These are phyloP conservation scores for Peromyscus eremicus DNA, from an alignment of 2,797 vertebrate genomes.

Conservation along the genomic window DNA sequence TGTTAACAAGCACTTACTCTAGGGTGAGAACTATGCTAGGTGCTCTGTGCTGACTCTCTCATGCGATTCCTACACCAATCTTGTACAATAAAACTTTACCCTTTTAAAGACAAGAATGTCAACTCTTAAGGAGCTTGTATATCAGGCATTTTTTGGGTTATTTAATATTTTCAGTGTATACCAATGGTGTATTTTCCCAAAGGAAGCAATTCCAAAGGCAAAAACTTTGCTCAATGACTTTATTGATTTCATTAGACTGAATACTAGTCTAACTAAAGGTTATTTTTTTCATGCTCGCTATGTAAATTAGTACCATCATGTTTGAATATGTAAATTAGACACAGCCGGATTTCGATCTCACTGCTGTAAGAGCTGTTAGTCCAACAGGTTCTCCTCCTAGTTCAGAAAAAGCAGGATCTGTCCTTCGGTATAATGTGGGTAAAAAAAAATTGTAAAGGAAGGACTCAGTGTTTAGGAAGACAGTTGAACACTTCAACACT, in stretches of 20 bases:
- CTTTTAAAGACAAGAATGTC: neutral
- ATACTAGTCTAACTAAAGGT: slow-evolving; percentile 1
- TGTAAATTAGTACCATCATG: neutral
- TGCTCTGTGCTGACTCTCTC: neutral
- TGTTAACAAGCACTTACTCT: neutral
- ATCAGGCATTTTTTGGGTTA: neutral
- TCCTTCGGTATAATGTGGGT: neutral
- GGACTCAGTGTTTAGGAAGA: neutral
- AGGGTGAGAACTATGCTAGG: neutral
- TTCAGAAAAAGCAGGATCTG: neutral
- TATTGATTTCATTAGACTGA: slow-evolving; percentile 28
- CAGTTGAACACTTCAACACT: neutral
- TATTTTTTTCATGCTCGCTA: slow-evolving; percentile 3
- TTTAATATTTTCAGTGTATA: slow-evolving; percentile 17
- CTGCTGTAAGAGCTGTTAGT: neutral
- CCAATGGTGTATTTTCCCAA: slow-evolving; percentile 27
- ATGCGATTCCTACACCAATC: neutral
- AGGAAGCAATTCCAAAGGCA: neutral
- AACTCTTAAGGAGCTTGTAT: neutral
- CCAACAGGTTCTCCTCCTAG: neutral
- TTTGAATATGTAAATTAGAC: slow-evolving; percentile 16
- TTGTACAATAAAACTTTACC: neutral
- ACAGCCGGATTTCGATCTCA: neutral
- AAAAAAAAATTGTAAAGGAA: neutral
- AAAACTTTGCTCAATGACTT: slow-evolving; percentile 5